These are phyloP conservation scores for Drosophila lacicola DNA, from an alignment of 2,888 invertebrate genomes.

Conservation along the genomic window DNA sequence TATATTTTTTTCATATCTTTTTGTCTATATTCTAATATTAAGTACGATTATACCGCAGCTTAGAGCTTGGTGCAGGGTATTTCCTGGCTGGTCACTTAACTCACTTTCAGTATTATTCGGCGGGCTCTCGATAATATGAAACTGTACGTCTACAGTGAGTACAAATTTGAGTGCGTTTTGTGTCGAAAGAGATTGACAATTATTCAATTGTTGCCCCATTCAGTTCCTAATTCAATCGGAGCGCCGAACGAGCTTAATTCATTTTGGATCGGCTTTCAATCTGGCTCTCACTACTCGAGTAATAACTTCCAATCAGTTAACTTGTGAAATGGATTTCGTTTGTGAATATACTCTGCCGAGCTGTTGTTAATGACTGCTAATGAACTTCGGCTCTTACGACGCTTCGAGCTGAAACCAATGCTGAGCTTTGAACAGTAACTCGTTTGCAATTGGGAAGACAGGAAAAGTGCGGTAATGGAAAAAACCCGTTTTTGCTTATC, in stretches of 20 bases:
- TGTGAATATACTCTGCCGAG: constrained; percentile 25
- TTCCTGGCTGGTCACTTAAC: too few species aligned
- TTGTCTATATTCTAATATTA: too few species aligned
- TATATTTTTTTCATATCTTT: too few species aligned
- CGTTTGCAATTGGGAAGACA: constrained; percentile 32
- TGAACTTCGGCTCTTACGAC: constrained; percentile 38
- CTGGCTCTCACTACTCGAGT: constrained; percentile 3
- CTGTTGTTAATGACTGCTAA: constrained; percentile 40
- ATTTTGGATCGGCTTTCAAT: constrained; percentile 39
- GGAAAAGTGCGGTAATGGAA: constrained; percentile 13
- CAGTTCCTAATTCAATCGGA: constrained; percentile 10
- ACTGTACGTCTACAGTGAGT: constrained; percentile 15
- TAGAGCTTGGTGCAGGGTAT: too few species aligned
- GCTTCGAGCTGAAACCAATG: constrained; percentile 32
- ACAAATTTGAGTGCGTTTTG: constrained; percentile 27
- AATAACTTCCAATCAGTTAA: constrained; percentile 26
- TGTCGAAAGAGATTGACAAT: constrained; percentile 43
- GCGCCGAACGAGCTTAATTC: constrained; percentile 27
- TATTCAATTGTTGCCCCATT: constrained; percentile 56
- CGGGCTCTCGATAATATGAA: too few species aligned
- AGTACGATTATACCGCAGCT: too few species aligned
- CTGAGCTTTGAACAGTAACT: constrained; percentile 61
- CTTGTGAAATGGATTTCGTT: constrained; percentile 28
- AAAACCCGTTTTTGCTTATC: constrained; percentile 31
- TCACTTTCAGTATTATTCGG: too few species aligned